Conservation (phyloP, 2,888 invertebrate genomes). For the Biston betularia region DNA sequence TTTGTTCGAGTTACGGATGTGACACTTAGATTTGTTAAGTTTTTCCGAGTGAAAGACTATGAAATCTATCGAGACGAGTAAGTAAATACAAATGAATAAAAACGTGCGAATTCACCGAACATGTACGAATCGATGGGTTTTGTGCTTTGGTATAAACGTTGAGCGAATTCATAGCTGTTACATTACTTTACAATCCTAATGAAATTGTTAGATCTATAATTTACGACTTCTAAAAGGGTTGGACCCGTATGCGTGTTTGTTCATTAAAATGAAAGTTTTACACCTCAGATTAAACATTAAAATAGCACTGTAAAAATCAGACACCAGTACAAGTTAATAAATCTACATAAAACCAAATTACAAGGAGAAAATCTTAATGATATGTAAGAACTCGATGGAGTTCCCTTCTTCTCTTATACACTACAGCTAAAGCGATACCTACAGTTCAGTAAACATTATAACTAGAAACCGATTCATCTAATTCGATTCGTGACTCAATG, state of each 20-base stretch:
- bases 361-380: conserved; percentile 85
- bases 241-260: conserved; percentile 84
- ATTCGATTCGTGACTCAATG: conserved; percentile 42
- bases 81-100: conserved; percentile 62
- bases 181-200: conserved; percentile 81
- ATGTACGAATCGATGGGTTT: conserved; percentile 84
- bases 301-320: conserved; percentile 73
- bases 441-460: conserved; percentile 74
- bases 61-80: conserved; percentile 79
- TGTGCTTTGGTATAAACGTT: conserved; percentile 86
- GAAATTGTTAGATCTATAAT: conserved; percentile 81
- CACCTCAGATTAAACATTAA: conserved; percentile 62
- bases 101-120: conserved; percentile 72
- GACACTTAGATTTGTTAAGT: conserved; percentile 79
- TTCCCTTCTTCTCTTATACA: conserved; percentile 76
- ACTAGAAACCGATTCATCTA: conserved; percentile 69
- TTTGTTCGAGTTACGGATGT: conserved; percentile 53
- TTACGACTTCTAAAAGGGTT: conserved; percentile 83
- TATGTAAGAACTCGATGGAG: conserved; percentile 84
- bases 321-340: conserved; percentile 63
- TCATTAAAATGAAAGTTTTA: conserved; percentile 68
- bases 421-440: conserved; percentile 84
- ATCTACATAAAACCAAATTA: conserved; percentile 69
- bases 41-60: conserved; percentile 84
- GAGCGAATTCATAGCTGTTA: conserved; percentile 83